Base-by-base conservation (phyloP, 2,113 vertebrate genomes). In the Nanorana parkeri region DNA sequence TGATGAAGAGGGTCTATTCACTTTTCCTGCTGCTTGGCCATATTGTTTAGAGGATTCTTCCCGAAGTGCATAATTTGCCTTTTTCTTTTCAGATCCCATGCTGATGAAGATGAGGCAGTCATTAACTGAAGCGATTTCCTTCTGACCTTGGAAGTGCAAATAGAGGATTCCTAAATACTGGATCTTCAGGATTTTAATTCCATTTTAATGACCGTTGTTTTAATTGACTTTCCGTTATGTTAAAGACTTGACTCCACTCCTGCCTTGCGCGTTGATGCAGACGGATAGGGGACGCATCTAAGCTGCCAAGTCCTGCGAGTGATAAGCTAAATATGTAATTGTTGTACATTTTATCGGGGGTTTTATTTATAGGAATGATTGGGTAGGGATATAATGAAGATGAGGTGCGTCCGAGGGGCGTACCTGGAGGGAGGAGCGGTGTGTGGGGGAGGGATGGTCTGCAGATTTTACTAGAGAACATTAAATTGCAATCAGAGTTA, bases 101-200 rank as follows among this genome's bases (percentile, higher is more conserved):
- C 0, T 29, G 68, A 72, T 32, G 78, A 81, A 16, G 68, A 73
- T 20, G 8, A 4, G 17, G n/a, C 17, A 10, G 26, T 54, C 3
- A 71, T 80, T n/a, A 81, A 73, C 23, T 79, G 54, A 79, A 21
- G 56, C 29, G 5, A 58, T n/a, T 16, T 11, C 17, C 17, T 56
- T 19, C 47, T 26, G 29, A 16, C 15, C 17, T 2, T 47, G 29
- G 16, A 23, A 1, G 26, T n/a, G n/a, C n/a, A n/a, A n/a, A n/a
- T 47, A 41, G 32, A 29, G 20, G 23, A 32, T 56, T 78, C 61
- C 23, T 78, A 21, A 26, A 29, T 23, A 11, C 13, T 52, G 28
- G 17, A 17, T 29, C 16, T 41, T 64, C 21, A 5, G 32, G 58
- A 51, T 77, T 77, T 78, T 78, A 56, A 55, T 54, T 52, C 11